phyloP scores from a whole-genome alignment of 2,888 invertebrate genomes.

The Heliconius sara region DNA sequence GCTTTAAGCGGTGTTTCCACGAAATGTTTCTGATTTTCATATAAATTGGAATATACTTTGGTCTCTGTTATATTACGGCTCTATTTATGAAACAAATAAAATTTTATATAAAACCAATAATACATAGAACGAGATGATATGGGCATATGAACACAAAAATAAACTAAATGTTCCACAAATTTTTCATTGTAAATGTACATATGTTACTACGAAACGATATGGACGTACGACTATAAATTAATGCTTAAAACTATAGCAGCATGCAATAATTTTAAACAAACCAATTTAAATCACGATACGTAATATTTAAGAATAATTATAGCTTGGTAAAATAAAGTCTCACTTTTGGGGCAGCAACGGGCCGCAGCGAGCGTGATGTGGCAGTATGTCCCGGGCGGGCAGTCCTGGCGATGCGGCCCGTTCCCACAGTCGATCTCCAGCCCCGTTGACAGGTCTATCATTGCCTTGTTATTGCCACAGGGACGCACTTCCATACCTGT shows the following conservation, averaged over 20 bases:
- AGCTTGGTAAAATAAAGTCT: constrained; percentile 44
- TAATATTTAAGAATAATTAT: background rate
- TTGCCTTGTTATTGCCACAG: constrained; percentile 91
- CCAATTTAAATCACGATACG: background rate
- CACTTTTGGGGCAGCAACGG: constrained; percentile 94
- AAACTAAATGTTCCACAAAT: background rate
- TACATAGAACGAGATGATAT: background rate
- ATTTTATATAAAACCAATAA: constrained; percentile 14
- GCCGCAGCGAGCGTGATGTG: constrained; percentile 92
- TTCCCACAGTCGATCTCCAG: constrained; percentile 93
- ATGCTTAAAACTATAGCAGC: too few species aligned
- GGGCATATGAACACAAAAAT: background rate
- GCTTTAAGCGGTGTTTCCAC: constrained; percentile 18
- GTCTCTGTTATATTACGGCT: background rate
- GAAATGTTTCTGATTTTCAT: constrained; percentile 27
- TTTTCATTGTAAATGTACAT: background rate
- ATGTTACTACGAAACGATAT: too few species aligned
- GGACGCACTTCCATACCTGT: constrained; percentile 92
- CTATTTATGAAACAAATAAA: constrained; percentile 22
- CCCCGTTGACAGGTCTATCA: constrained; percentile 88
- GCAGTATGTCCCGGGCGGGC: constrained; percentile 93
- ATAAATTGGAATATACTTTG: constrained; percentile 25
- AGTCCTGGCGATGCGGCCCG: constrained; percentile 90
- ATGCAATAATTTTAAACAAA: background rate
- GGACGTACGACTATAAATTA: too few species aligned